Percentiles rank a stretch among this genome's conserved stretches.
Conservation (phyloP, 2,113 vertebrate genomes). For the Bubo bubo region DNA sequence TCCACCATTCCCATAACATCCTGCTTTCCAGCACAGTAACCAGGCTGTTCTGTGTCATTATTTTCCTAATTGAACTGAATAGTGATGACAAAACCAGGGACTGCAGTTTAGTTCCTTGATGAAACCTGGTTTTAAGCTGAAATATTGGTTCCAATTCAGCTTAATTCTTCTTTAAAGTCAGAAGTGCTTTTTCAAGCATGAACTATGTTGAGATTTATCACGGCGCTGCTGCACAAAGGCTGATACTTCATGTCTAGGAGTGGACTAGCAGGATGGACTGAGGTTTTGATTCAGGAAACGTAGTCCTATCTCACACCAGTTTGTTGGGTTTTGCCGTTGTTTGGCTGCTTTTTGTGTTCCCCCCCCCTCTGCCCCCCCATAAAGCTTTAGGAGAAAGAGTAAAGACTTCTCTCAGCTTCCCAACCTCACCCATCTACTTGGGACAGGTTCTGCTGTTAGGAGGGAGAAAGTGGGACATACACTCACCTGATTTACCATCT, state of each 20-base stretch:
- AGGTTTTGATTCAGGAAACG: neutral
- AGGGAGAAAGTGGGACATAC: neutral
- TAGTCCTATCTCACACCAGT: neutral
- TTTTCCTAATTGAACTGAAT: neutral
- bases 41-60: neutral
- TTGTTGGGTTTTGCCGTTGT: neutral
- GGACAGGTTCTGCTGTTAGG: neutral
- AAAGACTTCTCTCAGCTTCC: neutral
- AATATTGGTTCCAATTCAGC: neutral
- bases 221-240: no score
- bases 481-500: neutral
- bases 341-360: no score
- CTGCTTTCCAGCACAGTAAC: neutral
- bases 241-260: neutral
- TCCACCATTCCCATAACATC: neutral
- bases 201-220: neutral
- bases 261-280: neutral
- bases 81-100: neutral
- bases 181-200: neutral
- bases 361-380: accelerated
- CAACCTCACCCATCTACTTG: no score
- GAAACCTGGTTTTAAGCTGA: neutral
- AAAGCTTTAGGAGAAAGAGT: neutral
- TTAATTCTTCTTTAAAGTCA: neutral
- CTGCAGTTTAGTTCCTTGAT: neutral